Evolutionary conservation across 1,140 invertebrate species (phyloP), one percentile per base, ranked within the genome.

Genomic region (Eufriesea mexicana): DNA sequence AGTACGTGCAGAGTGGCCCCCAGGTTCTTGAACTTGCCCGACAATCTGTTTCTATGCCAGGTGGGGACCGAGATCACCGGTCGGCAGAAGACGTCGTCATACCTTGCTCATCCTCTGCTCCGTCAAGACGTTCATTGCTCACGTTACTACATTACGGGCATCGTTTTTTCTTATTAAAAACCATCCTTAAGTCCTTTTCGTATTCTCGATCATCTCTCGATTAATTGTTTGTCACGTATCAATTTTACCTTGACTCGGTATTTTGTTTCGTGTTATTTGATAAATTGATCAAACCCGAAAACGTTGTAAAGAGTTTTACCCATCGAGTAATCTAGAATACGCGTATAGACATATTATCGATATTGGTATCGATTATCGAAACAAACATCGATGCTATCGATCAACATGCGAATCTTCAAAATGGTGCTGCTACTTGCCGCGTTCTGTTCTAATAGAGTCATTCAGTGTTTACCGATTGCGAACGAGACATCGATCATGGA

Each of bases 361-460:
- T 57, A 42, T 42, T 16, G 10, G 20, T 10, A n/a, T 4, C 66
- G 55, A 78, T 54, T 45, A 62, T 68, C 28, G 47, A 16, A 25
- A 45, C 68, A 23, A 49, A 55, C 10, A 82, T 86, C 83, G 77
- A 89, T 89, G 87, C 61, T 88, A 79, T 88, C 87, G 62, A 91
- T 92, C 75, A 92, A 93, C 72, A 92, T 91, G 92, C 86, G 89
- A 45, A 77, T 92, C 14, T 92, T 93, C 81, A 92, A 92, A 78
- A 89, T 85, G 20, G 80, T 90, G 62, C 51, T 92, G 55, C 42
- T 90, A 0, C 42, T 91, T 9, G 18, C 71, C 51, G 87, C 23
- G 68, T 59, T 79, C 14, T 51, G 59, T 25, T 77, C 28, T 0
- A 57, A 47, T 14, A 71, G 74, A 42, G 45, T 86, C 28, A 54